phyloP scores from a whole-genome alignment of 2,797 vertebrate species.

The Gymnothorax reevesii region DNA sequence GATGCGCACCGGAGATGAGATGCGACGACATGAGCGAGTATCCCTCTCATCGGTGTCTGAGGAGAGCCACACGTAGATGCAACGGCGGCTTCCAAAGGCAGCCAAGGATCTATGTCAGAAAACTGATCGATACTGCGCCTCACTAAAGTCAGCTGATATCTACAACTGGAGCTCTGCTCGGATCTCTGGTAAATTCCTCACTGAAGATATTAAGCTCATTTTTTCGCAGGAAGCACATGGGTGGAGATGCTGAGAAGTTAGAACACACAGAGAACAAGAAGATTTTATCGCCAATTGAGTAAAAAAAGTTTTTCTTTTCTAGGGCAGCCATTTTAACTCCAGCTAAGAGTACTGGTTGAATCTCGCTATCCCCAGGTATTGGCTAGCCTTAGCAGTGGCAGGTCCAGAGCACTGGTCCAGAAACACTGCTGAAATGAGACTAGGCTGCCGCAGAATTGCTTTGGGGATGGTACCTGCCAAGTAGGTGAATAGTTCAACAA shows the following conservation, averaged over 20 bases:
- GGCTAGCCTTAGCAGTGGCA: neutral
- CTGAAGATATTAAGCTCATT: neutral
- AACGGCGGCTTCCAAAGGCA: neutral
- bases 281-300: neutral
- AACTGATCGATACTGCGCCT: neutral
- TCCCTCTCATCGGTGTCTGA: neutral
- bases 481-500: slow-evolving; percentile 2
- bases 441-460: neutral
- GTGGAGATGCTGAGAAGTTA: neutral
- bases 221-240: neutral
- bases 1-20: neutral
- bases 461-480: neutral
- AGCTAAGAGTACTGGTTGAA: neutral
- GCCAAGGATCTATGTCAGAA: neutral
- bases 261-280: neutral
- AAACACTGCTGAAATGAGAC: neutral
- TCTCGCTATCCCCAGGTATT: neutral
- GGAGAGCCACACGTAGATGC: neutral
- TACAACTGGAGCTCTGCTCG: neutral
- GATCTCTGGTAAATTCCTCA: neutral
- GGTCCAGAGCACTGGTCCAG: neutral
- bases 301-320: neutral
- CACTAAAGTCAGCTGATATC: neutral
- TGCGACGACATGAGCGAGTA: neutral
- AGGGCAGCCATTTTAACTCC: neutral